phyloP scores from a whole-genome alignment of 2,888 invertebrate species.

The Trissolcus brochymenae region DNA sequence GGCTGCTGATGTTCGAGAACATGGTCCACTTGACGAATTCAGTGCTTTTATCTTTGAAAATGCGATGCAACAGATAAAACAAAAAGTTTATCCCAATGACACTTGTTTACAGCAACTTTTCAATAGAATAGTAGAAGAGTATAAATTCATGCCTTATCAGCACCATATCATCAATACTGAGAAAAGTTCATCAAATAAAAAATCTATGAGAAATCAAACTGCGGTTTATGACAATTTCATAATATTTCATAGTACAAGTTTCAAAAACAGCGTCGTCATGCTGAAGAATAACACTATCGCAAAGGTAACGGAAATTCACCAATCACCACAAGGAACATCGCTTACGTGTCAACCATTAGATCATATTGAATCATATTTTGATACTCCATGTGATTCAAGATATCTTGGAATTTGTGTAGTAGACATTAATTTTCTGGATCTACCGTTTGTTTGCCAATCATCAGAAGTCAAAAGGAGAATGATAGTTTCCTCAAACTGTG shows the following conservation, averaged over 20 bases:
- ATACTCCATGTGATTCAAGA: conserved; percentile 6
- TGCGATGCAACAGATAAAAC: conserved; percentile 12
- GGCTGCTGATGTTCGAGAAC: no score
- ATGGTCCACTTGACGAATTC: conserved; percentile 3
- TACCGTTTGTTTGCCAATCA: neutral
- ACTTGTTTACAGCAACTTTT: conserved; percentile 18
- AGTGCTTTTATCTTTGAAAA: conserved; percentile 15
- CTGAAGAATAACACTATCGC: conserved; percentile 3
- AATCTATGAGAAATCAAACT: no score
- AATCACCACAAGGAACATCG: neutral
- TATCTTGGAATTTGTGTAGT: no score
- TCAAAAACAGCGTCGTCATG: conserved; percentile 9
- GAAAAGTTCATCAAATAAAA: no score
- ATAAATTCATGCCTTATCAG: conserved; percentile 9
- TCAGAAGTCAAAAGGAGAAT: conserved; percentile 3
- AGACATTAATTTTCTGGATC: neutral
- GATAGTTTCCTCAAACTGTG: neutral
- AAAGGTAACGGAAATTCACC: neutral
- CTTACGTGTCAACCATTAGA: neutral
- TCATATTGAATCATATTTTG: neutral
- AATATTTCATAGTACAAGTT: neutral
- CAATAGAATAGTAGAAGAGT: conserved; percentile 16
- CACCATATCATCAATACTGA: conserved; percentile 1
- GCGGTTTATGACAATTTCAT: neutral
- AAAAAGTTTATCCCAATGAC: conserved; percentile 13